Percentiles rank a stretch among this genome's conserved stretches.
Evolutionary conservation across 2,888 invertebrate genomes (phyloP).

Genomic region (Kuschelorhynchus macadamiae): DNA sequence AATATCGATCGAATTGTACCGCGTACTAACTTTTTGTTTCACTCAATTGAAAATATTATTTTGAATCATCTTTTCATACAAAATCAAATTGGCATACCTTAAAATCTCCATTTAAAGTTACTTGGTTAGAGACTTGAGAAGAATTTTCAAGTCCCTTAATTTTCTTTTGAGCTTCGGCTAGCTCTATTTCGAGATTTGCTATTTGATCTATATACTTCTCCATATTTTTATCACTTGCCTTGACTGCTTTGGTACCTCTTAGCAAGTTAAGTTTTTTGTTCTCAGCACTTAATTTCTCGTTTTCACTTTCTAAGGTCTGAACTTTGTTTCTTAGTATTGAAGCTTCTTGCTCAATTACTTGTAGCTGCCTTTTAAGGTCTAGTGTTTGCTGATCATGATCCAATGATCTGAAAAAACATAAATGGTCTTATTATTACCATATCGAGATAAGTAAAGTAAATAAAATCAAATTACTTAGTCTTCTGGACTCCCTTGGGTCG

Average conservation of each 20-base stretch:
- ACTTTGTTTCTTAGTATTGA: too few relatives aligned
- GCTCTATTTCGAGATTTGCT: constrained; percentile 74
- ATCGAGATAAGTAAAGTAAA: neutral
- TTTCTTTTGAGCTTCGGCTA: constrained; percentile 74
- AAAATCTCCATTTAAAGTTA: constrained; percentile 1
- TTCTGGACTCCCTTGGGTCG: constrained; percentile 74
- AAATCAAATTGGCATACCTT: constrained; percentile 15
- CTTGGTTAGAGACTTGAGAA: neutral
- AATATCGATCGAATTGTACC: too few relatives aligned
- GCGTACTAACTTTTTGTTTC: too few relatives aligned
- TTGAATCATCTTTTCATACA: too few relatives aligned
- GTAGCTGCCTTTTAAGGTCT: constrained; percentile 81
- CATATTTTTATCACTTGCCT: constrained; percentile 70
- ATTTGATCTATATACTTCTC: constrained; percentile 76
- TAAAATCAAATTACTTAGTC: constrained; percentile 72
- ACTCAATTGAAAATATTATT: too few relatives aligned
- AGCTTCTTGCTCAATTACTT: too few relatives aligned
- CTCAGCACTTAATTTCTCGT: constrained; percentile 78
- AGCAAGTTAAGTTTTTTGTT: constrained; percentile 80
- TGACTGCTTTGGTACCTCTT: constrained; percentile 72
- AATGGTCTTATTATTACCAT: neutral
- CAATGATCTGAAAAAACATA: constrained; percentile 70
- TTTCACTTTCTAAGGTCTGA: too few relatives aligned
- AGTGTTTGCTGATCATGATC: constrained; percentile 77
- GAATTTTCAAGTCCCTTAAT: constrained; percentile 71